These are phyloP conservation scores for Dysdera silvatica DNA, from an alignment of 1,140 invertebrate genomes.

Conservation along the genomic window DNA sequence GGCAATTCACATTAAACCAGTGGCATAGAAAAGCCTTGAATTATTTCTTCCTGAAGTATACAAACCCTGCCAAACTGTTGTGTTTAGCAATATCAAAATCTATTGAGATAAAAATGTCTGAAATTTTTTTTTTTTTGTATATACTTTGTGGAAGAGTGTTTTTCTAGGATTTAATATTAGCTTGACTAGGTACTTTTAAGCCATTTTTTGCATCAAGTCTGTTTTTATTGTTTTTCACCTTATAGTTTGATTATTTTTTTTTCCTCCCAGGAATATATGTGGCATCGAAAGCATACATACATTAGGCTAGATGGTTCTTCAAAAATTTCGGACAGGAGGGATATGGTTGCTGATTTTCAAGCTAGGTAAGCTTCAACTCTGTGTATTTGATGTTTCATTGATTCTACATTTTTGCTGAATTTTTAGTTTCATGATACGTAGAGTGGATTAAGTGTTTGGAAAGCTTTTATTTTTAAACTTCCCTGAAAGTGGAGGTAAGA, in stretches of 20 bases:
- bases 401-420: no score
- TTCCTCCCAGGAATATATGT: conserved; percentile 74
- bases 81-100: no score
- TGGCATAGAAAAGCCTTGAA: no score
- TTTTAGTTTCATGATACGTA: not conserved
- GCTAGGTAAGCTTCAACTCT: conserved; percentile 41
- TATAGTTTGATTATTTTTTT: not conserved
- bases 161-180: not conserved
- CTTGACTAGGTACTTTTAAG: not conserved
- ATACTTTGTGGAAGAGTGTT: not conserved
- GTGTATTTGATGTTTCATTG: not conserved
- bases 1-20: no score
- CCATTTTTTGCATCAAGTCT: no score
- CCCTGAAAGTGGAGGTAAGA: no score
- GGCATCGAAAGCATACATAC: conserved; percentile 82
- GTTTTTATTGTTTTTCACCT: no score
- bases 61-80: no score
- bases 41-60: no score
- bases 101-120: no score
- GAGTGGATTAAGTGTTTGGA: not conserved
- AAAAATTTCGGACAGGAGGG: conserved; percentile 80
- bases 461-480: not conserved
- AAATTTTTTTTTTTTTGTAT: not conserved
- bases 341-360: conserved; percentile 91
- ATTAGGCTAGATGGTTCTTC: conserved; percentile 86